These are phyloP conservation scores for Leptopilina clavipes DNA, from an alignment of 1,140 invertebrate genomes.

Conservation along the genomic window DNA sequence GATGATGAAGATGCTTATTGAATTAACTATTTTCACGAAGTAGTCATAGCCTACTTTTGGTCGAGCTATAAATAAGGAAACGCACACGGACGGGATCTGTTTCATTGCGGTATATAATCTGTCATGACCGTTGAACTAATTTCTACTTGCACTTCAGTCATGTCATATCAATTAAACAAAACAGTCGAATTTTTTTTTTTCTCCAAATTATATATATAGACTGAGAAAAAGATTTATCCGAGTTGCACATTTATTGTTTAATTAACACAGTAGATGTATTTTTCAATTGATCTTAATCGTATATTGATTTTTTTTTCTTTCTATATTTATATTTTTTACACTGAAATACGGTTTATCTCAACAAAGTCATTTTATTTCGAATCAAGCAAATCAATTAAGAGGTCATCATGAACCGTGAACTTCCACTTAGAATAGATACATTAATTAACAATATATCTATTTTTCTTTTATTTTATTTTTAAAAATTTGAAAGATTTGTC, in stretches of 20 bases:
- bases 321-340: too few relatives aligned
- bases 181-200: neutral
- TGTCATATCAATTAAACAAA: constrained; percentile 21
- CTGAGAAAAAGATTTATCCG: neutral
- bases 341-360: too few relatives aligned
- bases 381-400: neutral
- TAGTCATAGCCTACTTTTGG: constrained; percentile 33
- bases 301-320: too few relatives aligned
- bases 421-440: neutral
- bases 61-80: constrained; percentile 34
- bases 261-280: too few relatives aligned
- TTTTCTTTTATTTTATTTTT: neutral
- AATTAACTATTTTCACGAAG: constrained; percentile 32
- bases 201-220: neutral
- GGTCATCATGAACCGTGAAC: neutral
- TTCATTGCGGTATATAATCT: constrained; percentile 19
- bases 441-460: neutral
- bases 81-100: constrained; percentile 28
- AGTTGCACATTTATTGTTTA: too few relatives aligned
- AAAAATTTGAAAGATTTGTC: neutral
- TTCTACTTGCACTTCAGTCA: constrained; percentile 23
- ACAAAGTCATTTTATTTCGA: too few relatives aligned
- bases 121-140: constrained; percentile 29
- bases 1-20: constrained; percentile 28
- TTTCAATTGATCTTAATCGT: too few relatives aligned